A percentile compares a stretch with the other conserved stretches of the same genome.
Evolutionary conservation across 1,140 invertebrate genomes (phyloP).

Genomic region (Drosophila virilis): DNA sequence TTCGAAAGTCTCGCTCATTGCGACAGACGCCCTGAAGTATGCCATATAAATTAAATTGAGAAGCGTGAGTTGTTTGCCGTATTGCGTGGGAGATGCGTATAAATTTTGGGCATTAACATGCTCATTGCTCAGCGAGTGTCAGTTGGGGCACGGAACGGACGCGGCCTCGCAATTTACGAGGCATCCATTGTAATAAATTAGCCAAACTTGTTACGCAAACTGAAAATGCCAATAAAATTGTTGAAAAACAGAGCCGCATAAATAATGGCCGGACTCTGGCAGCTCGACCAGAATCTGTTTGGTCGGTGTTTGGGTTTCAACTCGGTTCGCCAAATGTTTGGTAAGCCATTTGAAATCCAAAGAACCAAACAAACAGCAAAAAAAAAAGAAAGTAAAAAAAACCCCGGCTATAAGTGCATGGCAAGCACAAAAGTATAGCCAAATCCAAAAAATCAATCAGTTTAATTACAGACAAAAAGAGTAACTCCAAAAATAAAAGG

Average conservation of each 20-base stretch:
- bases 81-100: conserved; percentile 32
- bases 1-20: conserved; percentile 16
- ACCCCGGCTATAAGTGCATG: conserved; percentile 10
- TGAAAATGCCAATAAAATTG: conserved; percentile 73
- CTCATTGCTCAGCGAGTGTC: conserved; percentile 55
- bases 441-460: conserved; percentile 51
- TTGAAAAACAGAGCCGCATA: conserved; percentile 59
- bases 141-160: conserved; percentile 33
- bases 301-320: neutral
- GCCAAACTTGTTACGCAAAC: conserved; percentile 69
- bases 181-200: conserved; percentile 66
- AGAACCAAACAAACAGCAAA: conserved; percentile 3
- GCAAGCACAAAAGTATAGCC: conserved; percentile 21
- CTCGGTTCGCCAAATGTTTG: conserved; percentile 9
- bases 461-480: conserved; percentile 49
- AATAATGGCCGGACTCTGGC: conserved; percentile 41
- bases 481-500: too few relatives aligned
- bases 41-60: conserved; percentile 66
- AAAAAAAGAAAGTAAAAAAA: conserved; percentile 23
- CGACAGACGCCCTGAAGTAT: neutral
- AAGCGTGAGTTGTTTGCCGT: conserved; percentile 56
- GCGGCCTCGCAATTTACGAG: conserved; percentile 57
- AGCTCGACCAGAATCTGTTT: conserved; percentile 1
- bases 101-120: conserved; percentile 65
- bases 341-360: conserved; percentile 10